Evolutionary conservation across 2,113 vertebrate genomes (phyloP).

Genomic region (Mormyrus iriodes): DNA sequence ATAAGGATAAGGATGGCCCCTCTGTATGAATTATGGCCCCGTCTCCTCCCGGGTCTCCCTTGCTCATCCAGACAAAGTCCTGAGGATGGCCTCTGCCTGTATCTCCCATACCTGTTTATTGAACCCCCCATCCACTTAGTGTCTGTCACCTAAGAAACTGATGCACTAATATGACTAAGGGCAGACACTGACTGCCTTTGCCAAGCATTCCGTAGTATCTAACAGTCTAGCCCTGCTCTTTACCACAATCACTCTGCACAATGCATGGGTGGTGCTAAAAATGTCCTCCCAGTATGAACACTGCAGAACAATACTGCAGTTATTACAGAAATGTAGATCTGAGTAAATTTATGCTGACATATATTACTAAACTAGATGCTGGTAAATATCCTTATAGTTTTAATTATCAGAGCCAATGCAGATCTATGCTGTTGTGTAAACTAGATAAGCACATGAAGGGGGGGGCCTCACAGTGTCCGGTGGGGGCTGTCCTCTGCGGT

Average conservation of each 20-base stretch:
- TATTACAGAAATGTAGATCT: not conserved
- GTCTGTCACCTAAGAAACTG: not conserved
- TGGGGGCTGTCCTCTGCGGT: constrained; percentile 55
- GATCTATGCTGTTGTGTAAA: not conserved
- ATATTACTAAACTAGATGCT: not conserved
- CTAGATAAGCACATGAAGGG: not conserved
- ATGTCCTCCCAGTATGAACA: not conserved
- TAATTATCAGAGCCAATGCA: not conserved
- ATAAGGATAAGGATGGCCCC: not conserved
- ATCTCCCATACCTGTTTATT: not conserved
- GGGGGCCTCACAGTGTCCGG: constrained; percentile 46
- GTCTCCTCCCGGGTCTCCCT: not conserved
- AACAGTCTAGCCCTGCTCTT: not conserved
- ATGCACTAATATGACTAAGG: not conserved
- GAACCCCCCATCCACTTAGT: not conserved
- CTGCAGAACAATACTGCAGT: not conserved
- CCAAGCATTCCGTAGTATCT: not conserved
- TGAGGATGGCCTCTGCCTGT: not conserved
- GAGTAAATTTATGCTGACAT: not conserved
- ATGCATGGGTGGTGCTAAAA: not conserved
- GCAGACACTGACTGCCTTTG: not conserved
- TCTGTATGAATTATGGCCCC: not conserved
- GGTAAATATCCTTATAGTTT: not conserved
- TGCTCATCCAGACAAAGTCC: not conserved
- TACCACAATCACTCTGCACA: not conserved